Percentiles rank a stretch among this genome's conserved stretches.
Conservation (phyloP, 2,888 invertebrate genomes). For the Parnassius mnemosyne region DNA sequence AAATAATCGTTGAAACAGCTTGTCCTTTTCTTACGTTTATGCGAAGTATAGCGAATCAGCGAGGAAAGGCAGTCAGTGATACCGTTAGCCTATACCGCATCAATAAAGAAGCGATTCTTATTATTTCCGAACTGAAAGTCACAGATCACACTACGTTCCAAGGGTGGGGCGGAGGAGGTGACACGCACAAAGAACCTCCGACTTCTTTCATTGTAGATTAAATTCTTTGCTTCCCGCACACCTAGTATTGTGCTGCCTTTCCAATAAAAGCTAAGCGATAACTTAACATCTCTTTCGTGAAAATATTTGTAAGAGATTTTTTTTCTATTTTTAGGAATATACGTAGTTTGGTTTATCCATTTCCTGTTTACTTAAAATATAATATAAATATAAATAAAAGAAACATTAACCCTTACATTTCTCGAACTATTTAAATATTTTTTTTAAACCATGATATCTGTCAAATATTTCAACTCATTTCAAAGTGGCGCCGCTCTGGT, state of each 20-base stretch:
- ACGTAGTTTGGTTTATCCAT: too few species aligned
- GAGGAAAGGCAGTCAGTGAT: not conserved
- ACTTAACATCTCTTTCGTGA: not conserved
- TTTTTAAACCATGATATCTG: too few species aligned
- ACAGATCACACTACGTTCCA: constrained; percentile 43
- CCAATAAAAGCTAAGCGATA: constrained; percentile 34
- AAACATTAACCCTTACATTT: too few species aligned
- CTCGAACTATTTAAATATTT: too few species aligned
- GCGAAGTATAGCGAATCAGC: not conserved
- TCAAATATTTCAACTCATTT: too few species aligned
- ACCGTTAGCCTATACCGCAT: constrained; percentile 32
- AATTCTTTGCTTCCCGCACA: constrained; percentile 71
- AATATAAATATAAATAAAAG: too few species aligned
- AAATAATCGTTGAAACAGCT: too few species aligned
- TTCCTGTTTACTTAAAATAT: too few species aligned
- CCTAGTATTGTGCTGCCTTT: constrained; percentile 39
- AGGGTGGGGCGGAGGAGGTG: constrained; percentile 6
- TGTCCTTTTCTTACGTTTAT: too few species aligned
- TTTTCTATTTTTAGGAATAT: too few species aligned
- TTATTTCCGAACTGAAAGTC: constrained; percentile 38
- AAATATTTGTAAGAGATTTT: too few species aligned
- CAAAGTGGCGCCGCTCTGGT: too few species aligned
- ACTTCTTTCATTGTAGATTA: constrained; percentile 74
- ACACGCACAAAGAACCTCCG: constrained; percentile 54
- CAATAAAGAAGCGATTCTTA: constrained; percentile 26